Evolutionary conservation across 2,888 invertebrate genomes (phyloP).

Genomic region (Argyresthia albistria): DNA sequence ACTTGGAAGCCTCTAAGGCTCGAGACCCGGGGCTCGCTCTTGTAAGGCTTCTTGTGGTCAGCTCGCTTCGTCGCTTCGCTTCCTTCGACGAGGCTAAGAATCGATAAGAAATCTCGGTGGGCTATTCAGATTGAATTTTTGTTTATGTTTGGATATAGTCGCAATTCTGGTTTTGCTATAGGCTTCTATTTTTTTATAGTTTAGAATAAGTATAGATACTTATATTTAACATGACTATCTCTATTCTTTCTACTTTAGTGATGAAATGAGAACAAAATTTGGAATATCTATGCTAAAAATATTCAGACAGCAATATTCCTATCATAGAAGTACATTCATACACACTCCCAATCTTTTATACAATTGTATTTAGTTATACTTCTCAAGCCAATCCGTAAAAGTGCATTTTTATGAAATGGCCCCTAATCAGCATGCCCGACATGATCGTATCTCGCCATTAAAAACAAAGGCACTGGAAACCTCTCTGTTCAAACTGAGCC

Average conservation of each 20-base stretch:
- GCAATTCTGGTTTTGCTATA: too few species aligned
- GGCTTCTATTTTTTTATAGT: too few species aligned
- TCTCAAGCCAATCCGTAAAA: neutral
- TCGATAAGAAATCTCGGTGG: too few species aligned
- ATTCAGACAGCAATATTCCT: too few species aligned
- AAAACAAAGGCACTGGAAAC: neutral
- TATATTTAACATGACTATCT: too few species aligned
- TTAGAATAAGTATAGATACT: too few species aligned
- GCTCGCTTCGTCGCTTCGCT: constrained; percentile 18
- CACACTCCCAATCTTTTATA: too few species aligned
- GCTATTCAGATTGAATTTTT: neutral
- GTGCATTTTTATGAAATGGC: constrained; percentile 1
- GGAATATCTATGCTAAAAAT: too few species aligned
- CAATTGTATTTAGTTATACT: too few species aligned
- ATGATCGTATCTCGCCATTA: neutral
- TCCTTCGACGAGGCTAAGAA: constrained; percentile 6
- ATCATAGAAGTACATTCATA: too few species aligned
- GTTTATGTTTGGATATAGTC: neutral
- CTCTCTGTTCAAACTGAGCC: neutral
- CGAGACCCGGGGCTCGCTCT: constrained; percentile 14
- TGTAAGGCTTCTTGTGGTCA: constrained; percentile 62
- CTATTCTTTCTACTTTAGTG: too few species aligned
- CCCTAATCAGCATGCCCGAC: neutral
- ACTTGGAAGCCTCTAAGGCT: neutral
- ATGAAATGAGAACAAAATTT: too few species aligned